phyloP scores from a whole-genome alignment of 2,113 vertebrate genomes.

The Salminus brasiliensis region DNA sequence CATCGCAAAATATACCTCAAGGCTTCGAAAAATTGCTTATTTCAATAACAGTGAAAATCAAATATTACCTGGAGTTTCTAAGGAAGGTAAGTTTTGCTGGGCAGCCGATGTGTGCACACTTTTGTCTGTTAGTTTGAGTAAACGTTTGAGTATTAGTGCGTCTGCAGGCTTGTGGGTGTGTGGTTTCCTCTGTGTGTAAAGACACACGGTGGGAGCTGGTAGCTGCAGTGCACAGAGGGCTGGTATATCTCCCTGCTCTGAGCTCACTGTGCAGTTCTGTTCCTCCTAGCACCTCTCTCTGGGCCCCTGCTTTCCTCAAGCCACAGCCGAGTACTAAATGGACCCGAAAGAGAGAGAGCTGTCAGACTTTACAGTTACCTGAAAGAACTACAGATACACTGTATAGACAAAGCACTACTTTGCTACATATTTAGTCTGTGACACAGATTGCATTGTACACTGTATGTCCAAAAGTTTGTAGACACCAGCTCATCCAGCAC shows the following conservation, averaged over 20 bases:
- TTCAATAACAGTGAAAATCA: no score
- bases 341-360: background rate
- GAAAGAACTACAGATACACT: background rate
- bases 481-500: no score
- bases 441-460: no score
- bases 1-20: no score
- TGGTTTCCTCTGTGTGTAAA: slow-evolving; percentile 12
- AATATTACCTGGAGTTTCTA: no score
- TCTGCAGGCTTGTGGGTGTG: background rate
- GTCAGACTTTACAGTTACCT: background rate
- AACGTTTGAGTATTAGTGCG: background rate
- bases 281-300: slow-evolving; percentile 22
- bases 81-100: background rate
- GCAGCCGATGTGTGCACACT: no score
- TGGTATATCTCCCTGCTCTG: slow-evolving; percentile 14
- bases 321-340: background rate
- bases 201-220: background rate
- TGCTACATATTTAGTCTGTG: background rate
- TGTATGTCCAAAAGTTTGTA: no score
- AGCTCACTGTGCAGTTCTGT: slow-evolving; percentile 40
- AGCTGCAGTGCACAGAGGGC: slow-evolving; percentile 6
- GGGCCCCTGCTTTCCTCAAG: slow-evolving; percentile 27
- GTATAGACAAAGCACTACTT: background rate
- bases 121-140: no score
- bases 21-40: no score